phyloP scores from a whole-genome alignment of 2,797 vertebrate genomes.

The Emys orbicularis region DNA sequence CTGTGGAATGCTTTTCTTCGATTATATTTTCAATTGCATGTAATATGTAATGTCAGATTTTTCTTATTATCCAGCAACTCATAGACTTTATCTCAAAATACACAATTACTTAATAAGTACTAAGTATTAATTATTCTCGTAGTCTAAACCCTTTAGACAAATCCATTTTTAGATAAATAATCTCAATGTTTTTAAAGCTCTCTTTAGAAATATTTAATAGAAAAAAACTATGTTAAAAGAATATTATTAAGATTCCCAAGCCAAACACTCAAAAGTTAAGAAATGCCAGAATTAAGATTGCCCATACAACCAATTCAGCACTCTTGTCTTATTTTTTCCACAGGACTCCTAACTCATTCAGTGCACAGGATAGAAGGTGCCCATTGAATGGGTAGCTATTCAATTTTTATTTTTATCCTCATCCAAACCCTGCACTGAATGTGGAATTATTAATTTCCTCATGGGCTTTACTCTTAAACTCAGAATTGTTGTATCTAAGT shows the following conservation, averaged over 20 bases:
- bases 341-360: neutral
- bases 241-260: neutral
- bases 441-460: neutral
- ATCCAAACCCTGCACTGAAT: neutral
- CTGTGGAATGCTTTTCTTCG: neutral
- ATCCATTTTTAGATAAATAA: rapidly evolving
- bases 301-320: neutral
- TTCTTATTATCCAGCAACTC: neutral
- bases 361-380: too few relatives aligned
- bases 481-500: neutral
- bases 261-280: neutral
- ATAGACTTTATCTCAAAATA: neutral
- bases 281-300: neutral
- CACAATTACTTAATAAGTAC: neutral
- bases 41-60: rapidly evolving
- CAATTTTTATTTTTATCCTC: too few relatives aligned
- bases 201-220: neutral
- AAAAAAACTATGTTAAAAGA: neutral
- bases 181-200: neutral
- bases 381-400: too few relatives aligned
- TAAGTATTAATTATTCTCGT: neutral
- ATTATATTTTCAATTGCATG: neutral
- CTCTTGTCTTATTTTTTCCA: neutral
- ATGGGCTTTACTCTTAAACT: neutral
- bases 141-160: neutral